phyloP scores from a whole-genome alignment of 2,113 vertebrate genomes.

The Mohoua ochrocephala region DNA sequence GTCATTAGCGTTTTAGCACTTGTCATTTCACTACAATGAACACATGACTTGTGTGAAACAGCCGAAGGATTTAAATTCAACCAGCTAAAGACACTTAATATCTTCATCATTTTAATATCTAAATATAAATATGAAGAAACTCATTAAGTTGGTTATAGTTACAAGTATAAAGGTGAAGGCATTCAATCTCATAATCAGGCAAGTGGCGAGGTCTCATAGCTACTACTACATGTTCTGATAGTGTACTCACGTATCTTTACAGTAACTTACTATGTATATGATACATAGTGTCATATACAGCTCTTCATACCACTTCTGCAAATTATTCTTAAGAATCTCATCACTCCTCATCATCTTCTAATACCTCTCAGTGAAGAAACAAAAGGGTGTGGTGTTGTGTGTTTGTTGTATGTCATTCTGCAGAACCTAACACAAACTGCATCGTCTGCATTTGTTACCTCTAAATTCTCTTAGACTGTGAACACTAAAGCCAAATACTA shows the following conservation, averaged over 20 bases:
- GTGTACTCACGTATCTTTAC: background rate
- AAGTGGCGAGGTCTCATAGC: background rate
- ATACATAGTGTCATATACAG: no score
- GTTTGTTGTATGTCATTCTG: background rate
- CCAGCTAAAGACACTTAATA: background rate
- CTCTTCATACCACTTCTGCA: background rate
- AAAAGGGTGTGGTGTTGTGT: background rate
- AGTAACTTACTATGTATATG: background rate
- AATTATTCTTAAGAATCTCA: background rate
- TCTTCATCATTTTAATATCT: background rate
- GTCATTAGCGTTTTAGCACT: background rate
- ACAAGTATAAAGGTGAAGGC: background rate
- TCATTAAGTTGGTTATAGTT: background rate
- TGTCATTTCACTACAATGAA: background rate
- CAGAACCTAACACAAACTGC: background rate
- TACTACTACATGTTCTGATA: background rate
- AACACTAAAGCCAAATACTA: background rate
- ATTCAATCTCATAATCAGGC: background rate
- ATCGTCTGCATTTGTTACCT: background rate
- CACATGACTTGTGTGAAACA: background rate
- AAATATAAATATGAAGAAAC: background rate
- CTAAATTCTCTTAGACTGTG: background rate
- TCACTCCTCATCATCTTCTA: background rate
- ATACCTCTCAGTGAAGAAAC: background rate
- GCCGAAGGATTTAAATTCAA: background rate